Base-by-base conservation (phyloP, 2,797 vertebrate genomes). In the Chrysolophus pictus region DNA sequence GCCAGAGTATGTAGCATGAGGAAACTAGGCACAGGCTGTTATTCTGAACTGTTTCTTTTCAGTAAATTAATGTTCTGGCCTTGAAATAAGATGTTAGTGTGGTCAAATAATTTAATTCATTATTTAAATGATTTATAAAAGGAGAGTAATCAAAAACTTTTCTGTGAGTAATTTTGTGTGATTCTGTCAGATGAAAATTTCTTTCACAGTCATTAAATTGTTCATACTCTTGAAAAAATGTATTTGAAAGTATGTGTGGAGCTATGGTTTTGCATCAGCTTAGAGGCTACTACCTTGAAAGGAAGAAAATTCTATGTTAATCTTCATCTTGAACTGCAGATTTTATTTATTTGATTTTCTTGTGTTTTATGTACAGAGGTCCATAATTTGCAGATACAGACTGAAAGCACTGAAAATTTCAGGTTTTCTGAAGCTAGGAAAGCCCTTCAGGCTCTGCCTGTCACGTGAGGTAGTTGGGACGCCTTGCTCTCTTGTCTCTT, bases 1-100 rank as follows among this genome's bases (percentile, higher is more conserved):
- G 90, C 88, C 75, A 2, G 7, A 86, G 81, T 95, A 64, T 94
- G 84, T 47, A 88, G 91, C 53, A 60, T 5, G n/a, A 96, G 95
- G 95, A 96, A 95, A 58, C 72, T 33, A 71, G 70, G 74, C 81
- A 91, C 44, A 49, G 62, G 41, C 91, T 94, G 16, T 59, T 58
- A 9, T 28, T 91, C 9, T 6, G 29, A 86, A 46, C 44, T 76
- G 12, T 47, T 90, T 93, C 69, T 79, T 90, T 91, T 65, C 62
- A 71, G 90, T 88, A 89, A 91, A 86, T 55, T 85, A 93, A 31
- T 51, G 37, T 74, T 70, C n/a, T 51, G n/a, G 56, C 31, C 86
- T 94, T 86, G 59, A 80, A 96, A 53, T 33, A 73, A 31, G 85
- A 88, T 80, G 28, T 29, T 92, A 76, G 7, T 81, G 86, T 89